Percentiles rank a stretch among this genome's conserved stretches.
These are phyloP conservation scores for Pandemis corylana DNA, from an alignment of 2,888 invertebrate species.

Conservation along the genomic window DNA sequence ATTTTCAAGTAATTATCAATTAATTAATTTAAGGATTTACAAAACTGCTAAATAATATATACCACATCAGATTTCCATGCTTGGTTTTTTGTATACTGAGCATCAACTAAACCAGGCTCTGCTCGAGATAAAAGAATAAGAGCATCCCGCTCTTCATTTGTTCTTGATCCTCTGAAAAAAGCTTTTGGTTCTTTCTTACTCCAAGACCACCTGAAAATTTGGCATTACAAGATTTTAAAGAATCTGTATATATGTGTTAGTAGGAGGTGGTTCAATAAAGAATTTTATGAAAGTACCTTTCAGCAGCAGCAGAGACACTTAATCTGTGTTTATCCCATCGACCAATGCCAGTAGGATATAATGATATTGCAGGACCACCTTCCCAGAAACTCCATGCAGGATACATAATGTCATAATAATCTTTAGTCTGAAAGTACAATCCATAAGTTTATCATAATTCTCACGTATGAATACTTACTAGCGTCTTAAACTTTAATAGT, in stretches of 20 bases:
- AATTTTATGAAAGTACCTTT: slow-evolving; percentile 64
- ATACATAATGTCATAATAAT: slow-evolving; percentile 96
- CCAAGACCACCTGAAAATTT: slow-evolving; percentile 87
- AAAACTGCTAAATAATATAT: background rate
- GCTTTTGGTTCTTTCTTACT: slow-evolving; percentile 87
- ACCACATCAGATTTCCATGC: slow-evolving; percentile 98
- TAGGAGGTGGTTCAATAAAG: background rate
- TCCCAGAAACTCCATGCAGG: slow-evolving; percentile 99
- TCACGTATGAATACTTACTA: too few species aligned
- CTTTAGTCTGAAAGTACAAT: slow-evolving; percentile 81
- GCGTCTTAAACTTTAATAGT: too few species aligned
- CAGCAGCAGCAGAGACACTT: slow-evolving; percentile 87
- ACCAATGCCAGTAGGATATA: slow-evolving; percentile 97
- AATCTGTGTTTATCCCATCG: slow-evolving; percentile 95
- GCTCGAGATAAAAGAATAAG: slow-evolving; percentile 92
- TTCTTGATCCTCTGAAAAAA: slow-evolving; percentile 98
- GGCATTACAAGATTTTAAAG: background rate
- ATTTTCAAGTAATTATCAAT: too few species aligned
- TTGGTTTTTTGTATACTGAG: slow-evolving; percentile 98
- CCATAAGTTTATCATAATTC: background rate
- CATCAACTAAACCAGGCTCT: slow-evolving; percentile 92
- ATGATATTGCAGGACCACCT: slow-evolving; percentile 97
- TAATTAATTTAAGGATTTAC: too few species aligned
- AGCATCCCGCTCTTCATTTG: slow-evolving; percentile 95
- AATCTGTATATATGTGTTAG: background rate